These are phyloP conservation scores for Lynx canadensis DNA, from an alignment of 2,113 vertebrate species.

Conservation along the genomic window DNA sequence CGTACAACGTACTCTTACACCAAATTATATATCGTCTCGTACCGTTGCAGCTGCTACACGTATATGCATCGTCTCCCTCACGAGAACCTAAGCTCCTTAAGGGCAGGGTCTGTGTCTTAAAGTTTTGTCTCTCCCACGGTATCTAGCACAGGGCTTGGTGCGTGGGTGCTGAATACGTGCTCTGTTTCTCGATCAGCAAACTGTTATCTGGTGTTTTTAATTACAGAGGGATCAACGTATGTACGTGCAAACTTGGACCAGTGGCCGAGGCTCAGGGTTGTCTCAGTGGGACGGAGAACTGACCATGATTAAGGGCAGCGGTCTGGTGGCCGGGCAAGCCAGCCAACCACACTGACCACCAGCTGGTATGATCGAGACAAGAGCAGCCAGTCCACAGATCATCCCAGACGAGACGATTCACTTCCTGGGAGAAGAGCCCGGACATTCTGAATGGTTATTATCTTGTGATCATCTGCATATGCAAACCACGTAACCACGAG, in stretches of 20 bases:
- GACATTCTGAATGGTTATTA: background rate
- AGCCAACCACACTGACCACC: background rate
- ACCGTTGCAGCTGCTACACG: constrained; percentile 55
- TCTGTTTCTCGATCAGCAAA: constrained; percentile 69
- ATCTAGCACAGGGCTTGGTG: constrained; percentile 74
- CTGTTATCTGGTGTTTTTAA: constrained; percentile 74
- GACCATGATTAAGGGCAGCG: background rate
- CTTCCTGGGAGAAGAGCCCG: background rate
- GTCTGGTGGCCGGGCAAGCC: background rate
- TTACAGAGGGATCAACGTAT: background rate
- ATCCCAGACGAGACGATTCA: background rate
- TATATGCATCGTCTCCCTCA: constrained; percentile 52
- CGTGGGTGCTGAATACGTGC: constrained; percentile 74
- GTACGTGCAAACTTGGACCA: background rate
- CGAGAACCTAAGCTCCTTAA: constrained; percentile 76
- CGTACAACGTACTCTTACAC: constrained; percentile 42
- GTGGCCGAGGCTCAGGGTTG: background rate
- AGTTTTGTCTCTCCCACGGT: constrained; percentile 72
- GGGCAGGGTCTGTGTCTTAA: constrained; percentile 73
- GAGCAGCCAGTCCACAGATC: background rate
- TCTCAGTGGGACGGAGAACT: background rate
- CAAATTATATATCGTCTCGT: constrained; percentile 52
- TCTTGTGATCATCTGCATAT: background rate
- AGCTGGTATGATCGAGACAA: background rate
- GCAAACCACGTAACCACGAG: background rate